Conservation (phyloP, 2,797 vertebrate species). For the Tapera naevia region DNA sequence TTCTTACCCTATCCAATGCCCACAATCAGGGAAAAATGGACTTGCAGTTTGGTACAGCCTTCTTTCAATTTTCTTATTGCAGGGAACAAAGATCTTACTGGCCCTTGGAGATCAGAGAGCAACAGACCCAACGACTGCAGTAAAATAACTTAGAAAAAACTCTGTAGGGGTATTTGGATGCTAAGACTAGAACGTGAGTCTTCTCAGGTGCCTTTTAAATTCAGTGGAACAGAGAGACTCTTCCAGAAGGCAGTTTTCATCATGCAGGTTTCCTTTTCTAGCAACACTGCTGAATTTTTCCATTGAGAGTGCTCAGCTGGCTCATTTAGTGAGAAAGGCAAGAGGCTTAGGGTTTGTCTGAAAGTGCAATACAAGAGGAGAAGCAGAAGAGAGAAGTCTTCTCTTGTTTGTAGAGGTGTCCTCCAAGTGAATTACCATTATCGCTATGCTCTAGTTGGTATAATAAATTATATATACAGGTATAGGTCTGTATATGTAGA, state of each 20-base stretch:
- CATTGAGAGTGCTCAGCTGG: background rate
- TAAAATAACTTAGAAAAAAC: background rate
- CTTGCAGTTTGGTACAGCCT: background rate
- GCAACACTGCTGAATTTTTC: background rate
- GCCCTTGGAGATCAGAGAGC: background rate
- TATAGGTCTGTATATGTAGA: background rate
- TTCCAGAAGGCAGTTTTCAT: background rate
- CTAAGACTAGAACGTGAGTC: background rate
- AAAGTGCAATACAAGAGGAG: rapidly evolving
- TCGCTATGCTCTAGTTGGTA: background rate
- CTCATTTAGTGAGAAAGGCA: background rate
- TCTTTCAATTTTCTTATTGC: background rate
- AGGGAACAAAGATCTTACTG: background rate
- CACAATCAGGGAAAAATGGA: background rate
- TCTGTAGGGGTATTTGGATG: background rate
- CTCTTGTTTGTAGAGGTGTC: background rate
- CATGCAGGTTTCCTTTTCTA: background rate
- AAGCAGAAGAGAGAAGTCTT: background rate
- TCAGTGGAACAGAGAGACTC: background rate
- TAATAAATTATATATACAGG: background rate
- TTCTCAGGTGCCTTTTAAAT: background rate
- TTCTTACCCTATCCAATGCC: background rate
- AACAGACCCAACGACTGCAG: background rate
- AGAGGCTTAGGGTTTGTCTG: background rate
- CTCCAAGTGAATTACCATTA: background rate